phyloP scores from a whole-genome alignment of 1,140 invertebrate species.

The Oryctes rhinoceros region DNA sequence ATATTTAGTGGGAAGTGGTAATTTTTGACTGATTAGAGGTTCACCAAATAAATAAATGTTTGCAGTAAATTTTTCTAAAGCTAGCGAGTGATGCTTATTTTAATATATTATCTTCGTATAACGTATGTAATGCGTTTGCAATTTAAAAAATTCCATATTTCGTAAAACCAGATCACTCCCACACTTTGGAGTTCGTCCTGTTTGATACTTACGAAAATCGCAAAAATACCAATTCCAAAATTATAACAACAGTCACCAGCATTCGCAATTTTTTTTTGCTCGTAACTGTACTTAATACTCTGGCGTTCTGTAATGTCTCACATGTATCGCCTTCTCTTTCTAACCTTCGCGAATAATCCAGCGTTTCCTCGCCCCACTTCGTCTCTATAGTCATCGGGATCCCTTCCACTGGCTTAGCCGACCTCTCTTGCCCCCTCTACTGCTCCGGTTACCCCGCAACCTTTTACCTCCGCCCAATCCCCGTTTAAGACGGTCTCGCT shows the following conservation, averaged over 20 bases:
- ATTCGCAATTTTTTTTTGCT: neutral
- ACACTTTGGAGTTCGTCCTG: no score
- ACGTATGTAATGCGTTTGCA: no score
- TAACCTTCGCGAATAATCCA: no score
- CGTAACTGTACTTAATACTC: neutral
- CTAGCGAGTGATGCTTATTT: no score
- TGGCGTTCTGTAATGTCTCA: neutral
- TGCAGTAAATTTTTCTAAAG: no score
- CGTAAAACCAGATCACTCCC: no score
- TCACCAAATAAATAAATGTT: no score
- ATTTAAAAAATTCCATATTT: no score
- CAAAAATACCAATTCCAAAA: constrained; percentile 5
- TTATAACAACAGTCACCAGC: neutral
- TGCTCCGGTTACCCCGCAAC: neutral
- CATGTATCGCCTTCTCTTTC: neutral
- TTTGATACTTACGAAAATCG: no score
- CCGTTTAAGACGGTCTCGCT: neutral
- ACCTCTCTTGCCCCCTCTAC: neutral
- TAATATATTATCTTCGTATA: no score
- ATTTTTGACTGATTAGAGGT: no score
- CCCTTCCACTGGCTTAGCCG: neutral
- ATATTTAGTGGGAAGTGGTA: no score
- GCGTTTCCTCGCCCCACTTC: neutral
- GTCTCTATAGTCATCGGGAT: neutral
- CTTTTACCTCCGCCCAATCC: neutral